A percentile compares a stretch with the other conserved stretches of the same genome.
Evolutionary conservation across 2,113 vertebrate species (phyloP).

Genomic region (Thunnus maccoyii): DNA sequence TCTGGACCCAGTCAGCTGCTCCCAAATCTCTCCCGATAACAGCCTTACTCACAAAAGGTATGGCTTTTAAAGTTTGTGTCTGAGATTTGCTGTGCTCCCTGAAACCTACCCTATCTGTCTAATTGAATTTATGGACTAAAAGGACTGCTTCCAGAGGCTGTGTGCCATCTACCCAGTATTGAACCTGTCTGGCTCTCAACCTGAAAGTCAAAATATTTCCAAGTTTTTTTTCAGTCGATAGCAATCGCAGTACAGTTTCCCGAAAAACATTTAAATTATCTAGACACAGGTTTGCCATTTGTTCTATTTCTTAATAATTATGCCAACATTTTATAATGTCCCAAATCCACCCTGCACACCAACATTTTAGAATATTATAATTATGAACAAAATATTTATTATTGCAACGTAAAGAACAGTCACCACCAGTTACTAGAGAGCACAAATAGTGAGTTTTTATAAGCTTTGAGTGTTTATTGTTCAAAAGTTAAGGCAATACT

Average conservation of each 20-base stretch:
- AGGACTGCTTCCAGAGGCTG: not conserved
- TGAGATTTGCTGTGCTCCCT: conserved; percentile 44
- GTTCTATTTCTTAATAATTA: not conserved
- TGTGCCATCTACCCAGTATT: not conserved
- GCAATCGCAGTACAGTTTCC: not conserved
- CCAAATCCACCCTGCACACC: too few relatives aligned
- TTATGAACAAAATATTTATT: not conserved
- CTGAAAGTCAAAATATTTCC: conserved; percentile 19
- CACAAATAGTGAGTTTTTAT: not conserved
- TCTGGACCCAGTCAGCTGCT: conserved; percentile 36
- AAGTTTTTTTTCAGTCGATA: conserved; percentile 3
- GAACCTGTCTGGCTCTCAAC: not conserved
- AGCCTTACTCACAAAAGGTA: conserved; percentile 26
- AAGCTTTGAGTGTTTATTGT: not conserved
- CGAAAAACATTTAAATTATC: not conserved
- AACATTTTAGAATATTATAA: not conserved
- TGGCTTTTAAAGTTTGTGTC: conserved; percentile 56
- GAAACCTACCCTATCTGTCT: conserved; percentile 26
- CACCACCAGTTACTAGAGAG: not conserved
- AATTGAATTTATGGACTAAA: conserved; percentile 34
- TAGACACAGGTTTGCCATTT: not conserved
- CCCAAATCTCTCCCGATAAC: conserved; percentile 39
- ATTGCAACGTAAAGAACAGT: not conserved
- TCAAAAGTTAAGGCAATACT: conserved; percentile 39
- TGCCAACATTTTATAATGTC: too few relatives aligned